phyloP scores from a whole-genome alignment of 2,797 vertebrate genomes.

The Botia almorhae region DNA sequence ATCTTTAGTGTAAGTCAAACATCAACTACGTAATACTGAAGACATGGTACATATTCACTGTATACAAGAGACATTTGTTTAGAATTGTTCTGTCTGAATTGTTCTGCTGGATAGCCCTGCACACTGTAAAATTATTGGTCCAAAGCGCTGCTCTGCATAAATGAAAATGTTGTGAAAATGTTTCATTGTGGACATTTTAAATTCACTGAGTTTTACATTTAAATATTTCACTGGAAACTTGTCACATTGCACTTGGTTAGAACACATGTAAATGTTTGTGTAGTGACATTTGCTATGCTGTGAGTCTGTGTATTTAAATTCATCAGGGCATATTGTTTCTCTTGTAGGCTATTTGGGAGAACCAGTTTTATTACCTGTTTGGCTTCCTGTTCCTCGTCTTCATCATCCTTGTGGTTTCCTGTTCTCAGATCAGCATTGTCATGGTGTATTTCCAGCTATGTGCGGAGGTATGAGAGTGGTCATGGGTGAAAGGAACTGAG shows the following conservation, averaged over 20 bases:
- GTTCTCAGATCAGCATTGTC: slow-evolving; percentile 99
- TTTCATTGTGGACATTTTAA: background rate
- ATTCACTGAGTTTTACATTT: too few species aligned
- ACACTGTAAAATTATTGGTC: background rate
- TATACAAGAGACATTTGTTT: background rate
- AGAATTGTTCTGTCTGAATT: background rate
- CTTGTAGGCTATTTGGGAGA: slow-evolving; percentile 97
- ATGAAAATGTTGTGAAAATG: background rate
- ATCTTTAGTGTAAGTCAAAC: slow-evolving; percentile 93
- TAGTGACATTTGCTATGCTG: background rate
- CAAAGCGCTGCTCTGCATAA: background rate
- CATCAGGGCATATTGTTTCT: background rate
- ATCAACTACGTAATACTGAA: background rate
- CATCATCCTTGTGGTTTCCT: slow-evolving; percentile 98
- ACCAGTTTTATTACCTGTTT: slow-evolving; percentile 99
- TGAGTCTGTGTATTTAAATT: background rate
- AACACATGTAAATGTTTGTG: background rate
- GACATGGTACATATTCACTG: background rate
- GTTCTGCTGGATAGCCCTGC: background rate
- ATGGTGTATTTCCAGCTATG: slow-evolving; percentile 99
- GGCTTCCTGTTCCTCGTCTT: slow-evolving; percentile 98
- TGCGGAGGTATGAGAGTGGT: slow-evolving; percentile 85
- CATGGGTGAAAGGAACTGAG: background rate
- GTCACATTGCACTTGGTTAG: too few species aligned
- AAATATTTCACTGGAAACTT: too few species aligned